These are phyloP conservation scores for Ornithoptera priamus DNA, from an alignment of 2,888 invertebrate genomes.

Conservation along the genomic window DNA sequence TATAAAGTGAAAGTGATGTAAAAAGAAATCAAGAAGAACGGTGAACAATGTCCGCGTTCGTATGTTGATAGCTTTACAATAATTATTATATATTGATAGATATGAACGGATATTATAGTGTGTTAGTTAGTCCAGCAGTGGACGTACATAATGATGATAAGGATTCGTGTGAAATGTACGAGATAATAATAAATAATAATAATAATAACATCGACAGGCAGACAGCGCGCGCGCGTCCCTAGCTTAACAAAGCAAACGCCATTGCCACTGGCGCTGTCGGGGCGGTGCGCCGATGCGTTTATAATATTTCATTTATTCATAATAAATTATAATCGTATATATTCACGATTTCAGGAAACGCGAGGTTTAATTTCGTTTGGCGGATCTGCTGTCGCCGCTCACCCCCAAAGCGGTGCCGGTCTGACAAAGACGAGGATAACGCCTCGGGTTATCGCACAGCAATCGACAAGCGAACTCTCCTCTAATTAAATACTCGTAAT, in stretches of 20 bases:
- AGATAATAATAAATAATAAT: too few species aligned
- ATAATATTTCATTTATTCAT: constrained; percentile 81
- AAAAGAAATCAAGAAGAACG: too few species aligned
- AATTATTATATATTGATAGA: too few species aligned
- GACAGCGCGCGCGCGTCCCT: constrained; percentile 44
- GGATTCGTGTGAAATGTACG: too few species aligned
- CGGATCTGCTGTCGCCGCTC: constrained; percentile 32
- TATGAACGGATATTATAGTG: too few species aligned
- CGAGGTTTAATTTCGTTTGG: constrained; percentile 54
- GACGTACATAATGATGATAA: too few species aligned
- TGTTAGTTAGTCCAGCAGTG: too few species aligned
- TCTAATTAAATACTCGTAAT: too few species aligned
- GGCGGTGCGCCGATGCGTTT: constrained; percentile 78
- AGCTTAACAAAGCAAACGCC: constrained; percentile 75
- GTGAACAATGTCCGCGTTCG: too few species aligned
- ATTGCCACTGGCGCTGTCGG: constrained; percentile 78
- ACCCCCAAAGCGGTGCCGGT: constrained; percentile 22
- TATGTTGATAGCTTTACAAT: too few species aligned
- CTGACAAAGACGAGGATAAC: constrained; percentile 19
- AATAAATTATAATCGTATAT: constrained; percentile 78
- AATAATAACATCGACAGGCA: constrained; percentile 35
- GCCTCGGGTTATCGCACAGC: not conserved
- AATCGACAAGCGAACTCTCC: too few species aligned
- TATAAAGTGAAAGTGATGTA: too few species aligned
- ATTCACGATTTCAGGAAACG: constrained; percentile 47